Base-by-base conservation (phyloP, 2,888 invertebrate species). In the Ecliptopera silaceata region DNA sequence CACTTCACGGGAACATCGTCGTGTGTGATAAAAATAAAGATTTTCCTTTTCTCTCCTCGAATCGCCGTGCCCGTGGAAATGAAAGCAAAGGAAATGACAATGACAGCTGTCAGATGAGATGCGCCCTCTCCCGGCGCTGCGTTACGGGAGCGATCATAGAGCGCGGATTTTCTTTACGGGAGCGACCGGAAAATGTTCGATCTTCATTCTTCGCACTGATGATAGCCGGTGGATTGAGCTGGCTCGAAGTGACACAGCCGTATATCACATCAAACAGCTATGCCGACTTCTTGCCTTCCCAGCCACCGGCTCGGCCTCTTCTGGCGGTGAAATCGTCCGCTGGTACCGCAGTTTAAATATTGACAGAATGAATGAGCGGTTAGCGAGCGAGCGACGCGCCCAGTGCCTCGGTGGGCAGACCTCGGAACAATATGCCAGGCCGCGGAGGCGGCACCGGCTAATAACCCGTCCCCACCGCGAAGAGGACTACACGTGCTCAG, bases 221-320 rank as follows among this genome's bases (percentile, higher is more conserved):
- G 91, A 86, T 80, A 80, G 86, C 89, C 92, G 91, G 85, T 92
- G 93, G 92, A 88, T 88, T 92, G 93, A 94, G 94, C 91, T 95
- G 95, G 95, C 95, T 93, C 91, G 95, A 95, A 95, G 95, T 94
- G 94, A 94, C 95, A 95, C 93, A 95, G 95, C 95, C 95, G 95
- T 93, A 92, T 93, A 93, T 92, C 74, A 86, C 90, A 91, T 91
- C 90, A 92, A 93, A 95, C 95, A 95, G 95, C 95, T 95, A 95
- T 95, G 95, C 95, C 95, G 95, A 95, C 95, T 95, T 95, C 95
- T 95, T 95, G 95, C 95, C 95, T 95, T 92, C 94, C 94, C 93
- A 91, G 90, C 89, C 91, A 90, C 90, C 90, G 90, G 88, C 87
- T 83, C 68, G 75, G 68, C 59, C 74, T 77, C 71, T 64, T 77